Evolutionary conservation across 2,888 invertebrate genomes (phyloP).

Genomic region (Kryphioiulus occultus): DNA sequence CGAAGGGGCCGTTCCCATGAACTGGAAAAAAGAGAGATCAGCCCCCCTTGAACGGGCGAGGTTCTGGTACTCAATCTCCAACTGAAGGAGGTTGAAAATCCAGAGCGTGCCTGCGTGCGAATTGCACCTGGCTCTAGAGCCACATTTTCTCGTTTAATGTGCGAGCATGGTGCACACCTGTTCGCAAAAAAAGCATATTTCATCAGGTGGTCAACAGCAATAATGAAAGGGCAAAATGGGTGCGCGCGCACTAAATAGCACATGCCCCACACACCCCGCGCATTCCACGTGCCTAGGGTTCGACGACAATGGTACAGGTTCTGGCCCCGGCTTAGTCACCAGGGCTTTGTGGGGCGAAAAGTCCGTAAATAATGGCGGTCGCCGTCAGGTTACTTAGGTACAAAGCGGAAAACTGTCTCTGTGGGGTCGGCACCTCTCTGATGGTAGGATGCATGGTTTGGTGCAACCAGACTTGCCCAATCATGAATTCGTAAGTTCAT

Average conservation of each 20-base stretch:
- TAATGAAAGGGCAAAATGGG: slow-evolving; percentile 3
- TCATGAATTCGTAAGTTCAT: no score
- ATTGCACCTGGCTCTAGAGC: neutral
- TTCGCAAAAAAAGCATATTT: neutral
- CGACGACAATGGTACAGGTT: neutral
- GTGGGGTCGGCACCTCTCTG: neutral
- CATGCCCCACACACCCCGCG: neutral
- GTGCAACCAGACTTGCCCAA: no score
- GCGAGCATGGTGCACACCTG: neutral
- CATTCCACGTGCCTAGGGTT: slow-evolving; percentile 9
- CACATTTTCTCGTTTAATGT: neutral
- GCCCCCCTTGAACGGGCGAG: neutral
- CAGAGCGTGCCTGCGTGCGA: neutral
- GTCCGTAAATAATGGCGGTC: neutral
- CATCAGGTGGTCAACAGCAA: neutral
- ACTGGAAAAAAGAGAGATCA: neutral
- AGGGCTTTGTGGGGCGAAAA: neutral
- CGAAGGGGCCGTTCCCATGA: slow-evolving; percentile 16
- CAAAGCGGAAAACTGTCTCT: neutral
- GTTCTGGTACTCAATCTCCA: neutral
- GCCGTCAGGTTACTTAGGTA: neutral
- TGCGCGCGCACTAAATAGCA: neutral
- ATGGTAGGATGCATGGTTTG: no score
- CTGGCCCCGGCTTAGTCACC: neutral
- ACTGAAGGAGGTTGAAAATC: neutral